phyloP scores from a whole-genome alignment of 2,797 vertebrate species.

The Melanotaenia pygmaea region DNA sequence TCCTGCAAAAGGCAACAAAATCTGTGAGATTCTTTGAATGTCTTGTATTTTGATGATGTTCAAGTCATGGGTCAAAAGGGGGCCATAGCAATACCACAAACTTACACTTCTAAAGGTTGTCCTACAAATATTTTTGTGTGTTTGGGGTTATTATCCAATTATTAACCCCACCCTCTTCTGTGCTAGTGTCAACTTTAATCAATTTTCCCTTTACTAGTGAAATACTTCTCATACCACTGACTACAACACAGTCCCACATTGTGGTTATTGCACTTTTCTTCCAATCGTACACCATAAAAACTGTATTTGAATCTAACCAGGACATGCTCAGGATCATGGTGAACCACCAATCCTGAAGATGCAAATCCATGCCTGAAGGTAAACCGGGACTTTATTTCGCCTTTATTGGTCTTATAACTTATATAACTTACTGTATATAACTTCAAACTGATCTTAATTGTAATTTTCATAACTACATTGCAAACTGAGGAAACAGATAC shows the following conservation, averaged over 20 bases:
- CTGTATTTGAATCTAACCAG: neutral
- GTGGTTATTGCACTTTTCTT: neutral
- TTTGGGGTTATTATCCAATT: neutral
- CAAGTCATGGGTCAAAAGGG: neutral
- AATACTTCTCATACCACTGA: neutral
- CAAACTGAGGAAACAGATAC: neutral
- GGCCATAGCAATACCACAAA: conserved; percentile 5
- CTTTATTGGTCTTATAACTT: neutral
- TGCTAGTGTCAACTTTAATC: neutral
- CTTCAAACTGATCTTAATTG: neutral
- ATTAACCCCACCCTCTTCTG: no score
- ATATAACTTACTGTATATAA: no score
- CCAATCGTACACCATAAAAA: neutral
- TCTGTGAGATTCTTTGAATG: neutral
- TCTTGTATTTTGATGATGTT: neutral
- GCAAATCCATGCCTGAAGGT: no score
- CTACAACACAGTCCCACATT: neutral
- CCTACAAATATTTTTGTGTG: neutral
- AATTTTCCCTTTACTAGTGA: no score
- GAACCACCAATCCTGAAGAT: neutral
- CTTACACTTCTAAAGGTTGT: neutral
- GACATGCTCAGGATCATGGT: neutral
- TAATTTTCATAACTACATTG: neutral
- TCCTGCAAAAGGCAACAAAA: conserved; percentile 5
- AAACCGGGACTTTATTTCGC: neutral